Percentiles rank a stretch among this genome's conserved stretches.
These are phyloP conservation scores for Pyrgilauda ruficollis DNA, from an alignment of 2,113 vertebrate genomes.

Conservation along the genomic window DNA sequence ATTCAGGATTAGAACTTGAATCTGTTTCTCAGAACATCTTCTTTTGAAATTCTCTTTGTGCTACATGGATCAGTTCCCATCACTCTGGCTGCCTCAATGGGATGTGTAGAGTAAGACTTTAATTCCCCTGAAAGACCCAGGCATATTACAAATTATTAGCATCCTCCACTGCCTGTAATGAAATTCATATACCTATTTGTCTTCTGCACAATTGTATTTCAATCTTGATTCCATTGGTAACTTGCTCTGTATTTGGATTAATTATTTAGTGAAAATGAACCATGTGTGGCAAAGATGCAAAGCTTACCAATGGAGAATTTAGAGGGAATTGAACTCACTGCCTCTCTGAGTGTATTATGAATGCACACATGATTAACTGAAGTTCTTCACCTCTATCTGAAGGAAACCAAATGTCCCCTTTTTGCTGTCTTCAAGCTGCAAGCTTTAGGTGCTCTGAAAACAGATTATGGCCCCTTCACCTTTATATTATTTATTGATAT, in stretches of 20 bases:
- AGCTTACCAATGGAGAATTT: not conserved
- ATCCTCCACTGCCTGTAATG: not conserved
- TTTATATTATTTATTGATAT: not conserved
- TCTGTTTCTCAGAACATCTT: not conserved
- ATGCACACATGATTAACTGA: not conserved
- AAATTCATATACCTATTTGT: not conserved
- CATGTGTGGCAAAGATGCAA: not conserved
- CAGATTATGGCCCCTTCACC: not conserved
- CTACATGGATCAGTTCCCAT: conserved; percentile 23
- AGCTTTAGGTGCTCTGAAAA: not conserved
- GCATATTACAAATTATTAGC: not conserved
- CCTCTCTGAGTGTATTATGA: not conserved
- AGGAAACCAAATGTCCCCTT: not conserved
- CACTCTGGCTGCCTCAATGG: not conserved
- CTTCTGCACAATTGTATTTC: conserved; percentile 3
- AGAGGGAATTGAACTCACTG: not conserved
- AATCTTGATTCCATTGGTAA: not conserved
- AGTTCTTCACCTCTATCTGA: not conserved
- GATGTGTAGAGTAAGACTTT: conserved; percentile 24
- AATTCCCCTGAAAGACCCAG: not conserved
- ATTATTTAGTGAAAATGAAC: conserved; percentile 47
- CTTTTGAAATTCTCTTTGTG: not conserved
- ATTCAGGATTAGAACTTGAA: not conserved
- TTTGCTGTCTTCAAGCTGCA: not conserved
- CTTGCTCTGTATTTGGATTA: not conserved